Conservation (phyloP, 2,888 invertebrate species). For the Petrolisthes cinctipes region DNA sequence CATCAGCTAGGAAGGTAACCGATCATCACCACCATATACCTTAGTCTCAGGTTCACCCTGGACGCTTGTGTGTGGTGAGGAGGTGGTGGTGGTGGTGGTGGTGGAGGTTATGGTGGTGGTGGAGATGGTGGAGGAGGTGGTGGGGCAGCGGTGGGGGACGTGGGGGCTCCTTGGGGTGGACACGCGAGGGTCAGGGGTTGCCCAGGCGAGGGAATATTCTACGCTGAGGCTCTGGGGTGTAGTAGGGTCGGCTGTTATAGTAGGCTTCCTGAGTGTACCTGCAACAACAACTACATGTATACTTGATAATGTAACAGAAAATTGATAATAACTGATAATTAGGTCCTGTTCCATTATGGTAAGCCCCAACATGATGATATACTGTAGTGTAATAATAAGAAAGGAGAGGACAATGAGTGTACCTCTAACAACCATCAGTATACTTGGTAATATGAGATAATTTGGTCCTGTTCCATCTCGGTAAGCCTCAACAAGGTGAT, state of each 20-base stretch:
- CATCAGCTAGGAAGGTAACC: too few species aligned
- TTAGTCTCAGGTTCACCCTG: slow-evolving; percentile 44
- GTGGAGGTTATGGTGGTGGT: slow-evolving; percentile 30
- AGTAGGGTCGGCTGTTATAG: slow-evolving; percentile 65
- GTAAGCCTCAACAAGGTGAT: too few species aligned
- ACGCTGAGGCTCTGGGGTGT: slow-evolving; percentile 65
- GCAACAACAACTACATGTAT: background rate
- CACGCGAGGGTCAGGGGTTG: slow-evolving; percentile 58
- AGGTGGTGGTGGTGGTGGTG: slow-evolving; percentile 50
- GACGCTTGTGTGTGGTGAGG: slow-evolving; percentile 49
- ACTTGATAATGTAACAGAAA: background rate
- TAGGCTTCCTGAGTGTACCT: slow-evolving; percentile 65
- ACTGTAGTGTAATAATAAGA: too few species aligned
- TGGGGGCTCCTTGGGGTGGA: slow-evolving; percentile 41
- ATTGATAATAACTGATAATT: too few species aligned
- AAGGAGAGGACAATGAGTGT: too few species aligned
- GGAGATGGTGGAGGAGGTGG: slow-evolving; percentile 11
- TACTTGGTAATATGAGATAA: too few species aligned
- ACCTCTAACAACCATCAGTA: too few species aligned
- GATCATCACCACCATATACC: too few species aligned
- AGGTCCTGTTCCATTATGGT: too few species aligned
- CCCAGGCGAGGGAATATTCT: slow-evolving; percentile 59
- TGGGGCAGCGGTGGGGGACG: slow-evolving; percentile 42
- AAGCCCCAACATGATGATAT: too few species aligned
- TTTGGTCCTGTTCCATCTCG: too few species aligned